Evolutionary conservation across 1,140 invertebrate genomes (phyloP), one percentile per base, ranked within the genome.

Genomic region (Drosophila tropicalis): DNA sequence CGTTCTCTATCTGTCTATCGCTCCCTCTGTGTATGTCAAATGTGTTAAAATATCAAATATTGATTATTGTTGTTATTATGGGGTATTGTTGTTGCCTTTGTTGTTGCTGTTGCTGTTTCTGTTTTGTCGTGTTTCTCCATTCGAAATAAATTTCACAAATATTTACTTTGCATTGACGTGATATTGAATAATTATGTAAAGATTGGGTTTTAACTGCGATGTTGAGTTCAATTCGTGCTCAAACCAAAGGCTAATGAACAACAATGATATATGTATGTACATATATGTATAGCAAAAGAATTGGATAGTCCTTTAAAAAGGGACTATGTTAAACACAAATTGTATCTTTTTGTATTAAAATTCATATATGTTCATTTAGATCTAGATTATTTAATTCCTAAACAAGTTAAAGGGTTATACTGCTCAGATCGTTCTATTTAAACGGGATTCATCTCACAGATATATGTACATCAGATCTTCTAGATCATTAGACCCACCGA

Each of bases 21-120:
- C 13, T 25, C 36, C 17, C 41, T n/a, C 6, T 15, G 56, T 68
- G 68, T 87, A 47, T 79, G 70, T 87, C 73, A 85, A 87, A 87
- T 83, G 83, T 87, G 83, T 87, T 89, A 87, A 87, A 87, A 89
- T 79, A 87, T 87, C 84, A 87, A 87, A 86, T 87, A 86, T 86
- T 86, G 83, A 82, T 82, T 87, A 82, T 87, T 82, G 76, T 86
- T 85, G 79, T 86, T 86, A 84, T 84, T 79, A 72, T 83, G 62
- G 61, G 44, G 70, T 55, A 82, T 83, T 82, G 75, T 85, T 67
- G 55, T 75, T 67, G 72, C 56, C 36, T 17, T 58, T 75, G 41
- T 70, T 70, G 40, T 67, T 74, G 72, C 34, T 55, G 68, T 44
- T 69, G 54, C 58, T 62, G 36, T 67, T 60, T 51, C 34, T 39